These are phyloP conservation scores for Caenorhabditis panamensis DNA, from an alignment of 2,888 invertebrate species.

Conservation along the genomic window DNA sequence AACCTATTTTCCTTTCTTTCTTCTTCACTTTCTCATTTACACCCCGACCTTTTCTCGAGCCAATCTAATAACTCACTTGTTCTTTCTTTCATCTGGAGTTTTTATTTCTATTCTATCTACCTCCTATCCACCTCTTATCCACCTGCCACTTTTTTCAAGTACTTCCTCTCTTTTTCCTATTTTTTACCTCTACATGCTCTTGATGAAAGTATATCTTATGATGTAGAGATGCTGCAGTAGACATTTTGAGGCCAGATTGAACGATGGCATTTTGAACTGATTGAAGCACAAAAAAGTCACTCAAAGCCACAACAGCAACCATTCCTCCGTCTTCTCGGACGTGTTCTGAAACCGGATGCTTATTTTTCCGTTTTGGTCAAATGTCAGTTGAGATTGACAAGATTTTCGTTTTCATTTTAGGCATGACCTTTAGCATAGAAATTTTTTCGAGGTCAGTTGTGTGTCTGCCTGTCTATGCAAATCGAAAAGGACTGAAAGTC, in stretches of 20 bases:
- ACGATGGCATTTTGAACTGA: constrained; percentile 30
- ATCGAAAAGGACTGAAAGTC: too few species aligned
- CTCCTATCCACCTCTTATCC: too few species aligned
- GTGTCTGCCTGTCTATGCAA: too few species aligned
- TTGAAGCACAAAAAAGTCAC: constrained; percentile 55
- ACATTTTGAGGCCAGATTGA: constrained; percentile 31
- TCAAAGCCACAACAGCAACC: constrained; percentile 49
- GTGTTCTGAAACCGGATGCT: constrained; percentile 16
- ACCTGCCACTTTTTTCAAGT: not conserved
- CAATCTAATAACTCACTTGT: too few species aligned
- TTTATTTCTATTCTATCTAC: not conserved
- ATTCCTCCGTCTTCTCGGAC: constrained; percentile 50
- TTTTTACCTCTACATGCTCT: constrained; percentile 45
- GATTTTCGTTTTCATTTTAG: not conserved
- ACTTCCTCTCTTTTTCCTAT: not conserved
- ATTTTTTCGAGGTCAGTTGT: too few species aligned
- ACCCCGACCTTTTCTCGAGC: too few species aligned
- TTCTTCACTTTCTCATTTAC: not conserved
- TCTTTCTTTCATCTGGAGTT: not conserved
- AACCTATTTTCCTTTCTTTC: too few species aligned
- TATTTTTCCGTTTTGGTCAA: not conserved
- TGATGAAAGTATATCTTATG: constrained; percentile 60
- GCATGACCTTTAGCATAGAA: too few species aligned
- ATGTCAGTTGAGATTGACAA: not conserved
- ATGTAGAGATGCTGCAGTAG: constrained; percentile 54